Conservation (phyloP, 2,797 vertebrate species). For the Octomys mimax region DNA sequence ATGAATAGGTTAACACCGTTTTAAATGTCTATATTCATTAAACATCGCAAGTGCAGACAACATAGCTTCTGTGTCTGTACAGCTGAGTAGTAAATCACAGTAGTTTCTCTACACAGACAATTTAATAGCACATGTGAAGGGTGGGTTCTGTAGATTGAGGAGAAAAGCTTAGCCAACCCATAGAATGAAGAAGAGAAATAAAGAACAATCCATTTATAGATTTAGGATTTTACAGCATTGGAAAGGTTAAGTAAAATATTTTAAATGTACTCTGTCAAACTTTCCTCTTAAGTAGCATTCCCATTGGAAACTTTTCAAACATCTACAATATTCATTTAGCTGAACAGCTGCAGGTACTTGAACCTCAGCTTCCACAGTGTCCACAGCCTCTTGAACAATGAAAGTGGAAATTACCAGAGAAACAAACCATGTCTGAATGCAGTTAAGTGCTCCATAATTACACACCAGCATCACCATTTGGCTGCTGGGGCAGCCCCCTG, state of each 20-base stretch:
- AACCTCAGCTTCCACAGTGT: conserved; percentile 80
- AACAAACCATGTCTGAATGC: conserved; percentile 84
- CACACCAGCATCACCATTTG: conserved; percentile 82
- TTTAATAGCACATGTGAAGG: conserved; percentile 38
- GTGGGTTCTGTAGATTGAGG: neutral
- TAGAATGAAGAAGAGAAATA: conserved; percentile 41
- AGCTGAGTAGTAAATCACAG: neutral
- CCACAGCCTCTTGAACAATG: conserved; percentile 83
- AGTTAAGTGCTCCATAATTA: conserved; percentile 86
- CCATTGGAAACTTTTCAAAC: conserved; percentile 57
- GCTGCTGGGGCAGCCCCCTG: conserved; percentile 74
- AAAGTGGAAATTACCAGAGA: conserved; percentile 86
- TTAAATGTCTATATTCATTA: conserved; percentile 33
- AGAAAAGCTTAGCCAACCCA: conserved; percentile 2
- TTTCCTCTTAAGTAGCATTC: conserved; percentile 62
- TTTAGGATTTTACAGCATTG: conserved; percentile 45
- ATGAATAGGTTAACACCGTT: conserved; percentile 49
- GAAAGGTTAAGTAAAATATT: conserved; percentile 62
- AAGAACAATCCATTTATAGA: conserved; percentile 46
- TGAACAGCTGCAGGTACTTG: conserved; percentile 88
- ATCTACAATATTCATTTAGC: conserved; percentile 76
- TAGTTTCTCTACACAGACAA: conserved; percentile 47
- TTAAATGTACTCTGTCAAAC: conserved; percentile 68
- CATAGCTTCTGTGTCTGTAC: neutral
- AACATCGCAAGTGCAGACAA: conserved; percentile 24